Percentiles rank a stretch among this genome's conserved stretches.
phyloP scores from a whole-genome alignment of 1,140 invertebrate genomes.

The Gyrodactylus salaris region DNA sequence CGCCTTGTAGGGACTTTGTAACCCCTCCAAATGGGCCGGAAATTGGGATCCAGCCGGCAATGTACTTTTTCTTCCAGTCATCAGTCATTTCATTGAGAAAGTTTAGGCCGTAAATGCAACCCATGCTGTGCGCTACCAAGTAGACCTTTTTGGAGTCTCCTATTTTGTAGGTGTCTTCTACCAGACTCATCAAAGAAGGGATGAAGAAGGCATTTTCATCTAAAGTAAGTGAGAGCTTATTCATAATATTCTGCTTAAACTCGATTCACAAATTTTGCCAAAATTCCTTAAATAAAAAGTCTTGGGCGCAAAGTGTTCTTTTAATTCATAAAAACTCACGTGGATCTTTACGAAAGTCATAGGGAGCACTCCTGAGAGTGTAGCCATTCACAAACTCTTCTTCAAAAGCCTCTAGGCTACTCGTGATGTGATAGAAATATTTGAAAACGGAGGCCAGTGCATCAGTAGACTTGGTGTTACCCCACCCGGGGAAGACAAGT shows the following conservation, averaged over 20 bases:
- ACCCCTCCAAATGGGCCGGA: neutral
- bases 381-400: neutral
- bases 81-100: neutral
- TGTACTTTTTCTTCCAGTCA: neutral
- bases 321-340: neutral
- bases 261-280: neutral
- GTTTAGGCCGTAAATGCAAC: neutral
- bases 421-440: neutral
- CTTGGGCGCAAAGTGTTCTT: no score
- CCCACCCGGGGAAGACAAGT: neutral
- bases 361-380: conserved; percentile 2
- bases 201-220: neutral
- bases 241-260: neutral
- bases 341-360: neutral
- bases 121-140: neutral
- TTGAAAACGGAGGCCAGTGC: neutral
- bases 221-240: neutral
- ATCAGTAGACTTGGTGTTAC: neutral
- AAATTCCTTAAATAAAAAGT: neutral
- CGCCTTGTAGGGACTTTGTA: neutral
- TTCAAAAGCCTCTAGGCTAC: neutral
- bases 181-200: neutral
- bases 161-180: neutral
- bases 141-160: neutral
- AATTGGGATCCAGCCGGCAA: neutral